Evolutionary conservation across 1,140 invertebrate genomes (phyloP).

Genomic region (Anastrepha obliqua): DNA sequence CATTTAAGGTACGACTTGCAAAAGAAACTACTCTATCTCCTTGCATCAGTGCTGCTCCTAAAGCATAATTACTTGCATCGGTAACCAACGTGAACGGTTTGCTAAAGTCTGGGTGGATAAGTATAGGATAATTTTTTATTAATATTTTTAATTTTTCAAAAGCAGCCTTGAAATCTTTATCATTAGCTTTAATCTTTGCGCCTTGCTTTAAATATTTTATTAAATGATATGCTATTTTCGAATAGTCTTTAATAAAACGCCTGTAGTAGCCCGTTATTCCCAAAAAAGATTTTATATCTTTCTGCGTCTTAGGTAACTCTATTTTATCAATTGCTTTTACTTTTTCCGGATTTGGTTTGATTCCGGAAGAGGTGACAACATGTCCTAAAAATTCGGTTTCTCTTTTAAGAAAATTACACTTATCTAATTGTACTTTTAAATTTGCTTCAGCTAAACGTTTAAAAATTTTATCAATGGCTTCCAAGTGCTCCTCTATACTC

Average conservation of each 20-base stretch:
- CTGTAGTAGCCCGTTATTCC: conserved; percentile 56
- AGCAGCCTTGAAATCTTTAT: conserved; percentile 48
- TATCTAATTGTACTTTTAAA: conserved; percentile 8
- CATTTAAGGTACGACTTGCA: no score
- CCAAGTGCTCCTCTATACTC: neutral
- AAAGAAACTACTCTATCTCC: no score
- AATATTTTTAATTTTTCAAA: conserved; percentile 54
- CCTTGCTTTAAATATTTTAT: conserved; percentile 59
- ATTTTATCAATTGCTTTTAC: conserved; percentile 59
- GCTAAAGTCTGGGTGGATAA: conserved; percentile 54
- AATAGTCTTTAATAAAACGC: conserved; percentile 59
- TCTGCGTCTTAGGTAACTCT: conserved; percentile 54
- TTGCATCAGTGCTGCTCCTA: no score
- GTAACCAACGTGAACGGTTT: conserved; percentile 29
- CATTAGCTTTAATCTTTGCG: conserved; percentile 55
- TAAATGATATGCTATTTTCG: conserved; percentile 53
- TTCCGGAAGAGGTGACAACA: conserved; percentile 51
- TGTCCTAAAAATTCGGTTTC: conserved; percentile 48
- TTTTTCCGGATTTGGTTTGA: neutral
- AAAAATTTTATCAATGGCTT: neutral
- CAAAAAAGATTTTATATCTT: conserved; percentile 59
- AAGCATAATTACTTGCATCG: no score
- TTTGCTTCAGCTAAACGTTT: neutral
- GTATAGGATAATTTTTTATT: conserved; percentile 41
- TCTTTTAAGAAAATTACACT: no score